Base-by-base conservation (phyloP, 1,140 invertebrate species). In the Drosophila saltans region DNA sequence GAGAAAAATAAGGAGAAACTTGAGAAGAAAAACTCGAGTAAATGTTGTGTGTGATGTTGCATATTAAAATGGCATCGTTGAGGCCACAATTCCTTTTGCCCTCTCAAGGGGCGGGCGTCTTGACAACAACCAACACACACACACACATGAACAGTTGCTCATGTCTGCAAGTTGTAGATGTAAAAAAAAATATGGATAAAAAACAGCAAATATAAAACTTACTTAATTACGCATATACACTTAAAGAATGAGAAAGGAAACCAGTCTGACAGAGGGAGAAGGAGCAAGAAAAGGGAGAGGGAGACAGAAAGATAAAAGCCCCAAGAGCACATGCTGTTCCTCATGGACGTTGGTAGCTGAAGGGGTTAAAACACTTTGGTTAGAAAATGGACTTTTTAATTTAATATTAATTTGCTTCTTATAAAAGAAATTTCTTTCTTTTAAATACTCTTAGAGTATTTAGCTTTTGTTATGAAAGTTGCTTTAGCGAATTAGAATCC, bases 41-140 rank as follows among this genome's bases (percentile, higher is more conserved):
- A 48, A 72, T 30, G 39, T 57, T 57, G 56, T 69, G 59, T 24
- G 59, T 24, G 71, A 56, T 63, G 71, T 16, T 75, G 68, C 72
- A 62, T 73, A 75, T 78, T 78, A 78, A 78, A 72, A 68, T 66
- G 63, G 40, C 62, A 45, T 63, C 45, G 73, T 64, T 66, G 55
- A 69, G 73, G 33, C 41, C 41, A 43, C 3, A n/a, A 26, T 24
- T 8, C 21, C 45, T 45, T 62, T 41, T 26, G 10, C 10, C n/a
- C 26, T 24, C 11, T 40, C 39, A 39, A 40, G 36, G 16, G 59
- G 21, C n/a, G 3, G 60, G 40, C 62, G 43, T 40, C 52, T 5
- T 8, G 33, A 43, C 39, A 33, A 41, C 40, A 1, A 7, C 41
- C 58, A 67, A 24, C 52, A 62, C 39, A 43, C 24, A 57, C 55